Base-by-base conservation (phyloP, 2,113 vertebrate species). In the Anthoscopus minutus region DNA sequence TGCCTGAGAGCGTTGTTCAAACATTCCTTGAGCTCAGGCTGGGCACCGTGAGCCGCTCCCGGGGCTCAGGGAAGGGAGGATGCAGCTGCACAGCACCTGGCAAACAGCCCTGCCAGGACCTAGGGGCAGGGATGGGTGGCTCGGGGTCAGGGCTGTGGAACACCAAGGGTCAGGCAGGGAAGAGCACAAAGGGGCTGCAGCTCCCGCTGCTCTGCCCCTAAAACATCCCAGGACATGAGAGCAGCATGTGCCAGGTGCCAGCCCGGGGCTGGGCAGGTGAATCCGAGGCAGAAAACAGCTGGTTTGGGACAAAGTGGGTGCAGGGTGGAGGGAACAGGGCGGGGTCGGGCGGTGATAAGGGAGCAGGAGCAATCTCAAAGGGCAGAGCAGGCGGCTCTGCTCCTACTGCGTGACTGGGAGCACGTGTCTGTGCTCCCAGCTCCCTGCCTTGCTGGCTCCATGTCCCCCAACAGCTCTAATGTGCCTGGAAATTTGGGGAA, bases 81-180 rank as follows among this genome's bases (percentile, higher is more conserved):
- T 35, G 44, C 0, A 0, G 56, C 48, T 10, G 28, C 4, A 15
- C 54, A 18, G 78, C n/a, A 6, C 42, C 6, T 0, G 1, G n/a
- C 27, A 40, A 51, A 51, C 0, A 58, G 64, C 60, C 53, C 65
- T 13, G 31, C 54, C n/a, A 5, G 72, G 33, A 21, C 1, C 62
- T 1, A 2, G 37, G 53, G 50, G 66, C 1, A 2, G 65, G 2
- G 10, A 0, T 11, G 67, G 66, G 48, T 4, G 60, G 28, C 69
- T 56, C 11, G 8, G 72, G 47, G 16, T 25, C 60, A 27, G 42
- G 31, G 5, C 9, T 3, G 23, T 9, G 61, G 10, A 3, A 4
- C 5, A 11, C 31, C 16, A 0, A 38, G 80, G 45, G 56, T 11
- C 14, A 4, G 56, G 45, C 45, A 67, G 72, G 62, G 38, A 20